Base-by-base conservation (phyloP, 2,888 invertebrate species). In the Biston stratarius region DNA sequence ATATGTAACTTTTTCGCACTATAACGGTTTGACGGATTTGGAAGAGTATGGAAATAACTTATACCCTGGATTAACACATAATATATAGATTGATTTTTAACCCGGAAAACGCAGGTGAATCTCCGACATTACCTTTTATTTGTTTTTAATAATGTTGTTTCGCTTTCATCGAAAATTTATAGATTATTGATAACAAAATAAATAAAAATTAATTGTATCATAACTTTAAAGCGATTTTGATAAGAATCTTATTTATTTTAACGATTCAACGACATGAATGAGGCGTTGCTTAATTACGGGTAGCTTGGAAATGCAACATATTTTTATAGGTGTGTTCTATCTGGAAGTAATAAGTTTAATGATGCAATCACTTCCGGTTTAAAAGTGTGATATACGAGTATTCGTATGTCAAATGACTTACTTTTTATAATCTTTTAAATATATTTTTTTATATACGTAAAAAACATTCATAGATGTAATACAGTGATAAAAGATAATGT, bases 311-410 rank as follows among this genome's bases (percentile, higher is more conserved):
- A 38, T 38, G 8, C 9, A 33, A 74, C 67, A 57, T 70, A n/a
- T n/a, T n/a, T n/a, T n/a, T n/a, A 57, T 57, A 69, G 68, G 68
- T 70, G 53, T 48, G 69, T 68, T 63, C 33, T 61, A 42, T 59
- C 47, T 42, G 56, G 58, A 65, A 55, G 36, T 65, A 36, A 40
- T 61, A 61, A 48, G 14, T 64, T 47, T 8, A 40, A 24, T 38
- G 42, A 55, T 60, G 47, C 47, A 45, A 59, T 52, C 14, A 15
- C 38, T 60, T 53, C 15, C 40, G 38, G 24, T 24, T 24, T 24
- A 3, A 24, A 47, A 36, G 11, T 61, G 11, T 12, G 45, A 55
- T 15, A 24, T 3, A 24, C 24, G n/a, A n/a, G n/a, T n/a, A n/a
- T n/a, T 24, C 24, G 44, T 5, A 61, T 52, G 47, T 61, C 53